Evolutionary conservation across 2,888 invertebrate species (phyloP), one percentile per base, ranked within the genome.

Genomic region (Orchesellides sinensis): DNA sequence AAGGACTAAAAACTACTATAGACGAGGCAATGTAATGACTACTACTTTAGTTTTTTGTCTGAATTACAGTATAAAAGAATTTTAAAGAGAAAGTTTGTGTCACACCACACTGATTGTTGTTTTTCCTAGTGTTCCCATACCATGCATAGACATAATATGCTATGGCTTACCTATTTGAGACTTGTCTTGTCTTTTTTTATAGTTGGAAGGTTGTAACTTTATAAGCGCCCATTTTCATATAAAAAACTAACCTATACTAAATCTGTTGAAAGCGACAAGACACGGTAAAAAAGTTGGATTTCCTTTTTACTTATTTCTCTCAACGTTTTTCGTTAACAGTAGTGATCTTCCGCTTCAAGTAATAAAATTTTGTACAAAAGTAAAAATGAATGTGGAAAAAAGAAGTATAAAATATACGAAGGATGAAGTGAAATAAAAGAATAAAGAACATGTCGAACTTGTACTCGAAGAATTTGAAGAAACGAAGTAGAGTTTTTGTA

Each of bases 331-430:
- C 17, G 29, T 73, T 49, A 49, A 47, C 63, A 61, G 29, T 56
- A 79, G 79, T 72, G 70, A 79, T 79, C 79, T 79, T 72, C 66
- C 72, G 80, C 73, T 80, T 73, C 73, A 73, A 66, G 73, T 80
- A 73, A 80, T 80, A 80, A 73, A 63, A 59, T 52, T 80, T 80
- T 74, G 54, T 49, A 68, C 52, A 66, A 29, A 66, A 75, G 61
- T 69, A 61, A 45, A 70, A 79, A 72, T 70, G 70, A 79, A 70
- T 70, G 52, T 35, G 25, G 29, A 32, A 17, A 49, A 47, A 17
- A 29, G 75, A 63, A 29, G 29, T 35, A 54, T 19, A 35, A 19
- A 49, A 19, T 25, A 59, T 25, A 17, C 40, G 45, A 21, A 23
- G 12, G 8, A 65, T 2, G 49, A 21, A 61, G 19, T 56, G 40